phyloP scores from a whole-genome alignment of 2,797 vertebrate species.

The Graptemys geographica region DNA sequence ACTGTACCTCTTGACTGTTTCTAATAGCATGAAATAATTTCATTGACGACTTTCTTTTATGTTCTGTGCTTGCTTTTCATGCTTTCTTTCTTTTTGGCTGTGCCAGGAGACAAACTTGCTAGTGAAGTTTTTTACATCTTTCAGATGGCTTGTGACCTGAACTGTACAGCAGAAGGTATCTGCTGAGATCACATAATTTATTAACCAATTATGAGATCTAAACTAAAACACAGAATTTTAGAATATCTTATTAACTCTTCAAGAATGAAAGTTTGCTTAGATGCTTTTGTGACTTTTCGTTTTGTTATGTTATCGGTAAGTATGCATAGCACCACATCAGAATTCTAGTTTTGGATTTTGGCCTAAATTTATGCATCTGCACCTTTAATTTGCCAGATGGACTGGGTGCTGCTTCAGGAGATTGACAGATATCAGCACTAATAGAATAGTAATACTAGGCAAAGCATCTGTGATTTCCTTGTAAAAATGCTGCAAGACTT shows the following conservation, averaged over 20 bases:
- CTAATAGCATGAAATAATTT: slow-evolving; percentile 70
- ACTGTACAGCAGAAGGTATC: slow-evolving; percentile 99
- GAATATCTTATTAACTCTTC: slow-evolving; percentile 72
- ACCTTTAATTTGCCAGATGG: slow-evolving; percentile 43
- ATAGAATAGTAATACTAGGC: neutral
- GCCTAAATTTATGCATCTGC: slow-evolving; percentile 60
- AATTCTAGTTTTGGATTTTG: slow-evolving; percentile 52
- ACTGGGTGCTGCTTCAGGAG: slow-evolving; percentile 63
- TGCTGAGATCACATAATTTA: slow-evolving; percentile 92
- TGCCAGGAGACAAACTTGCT: slow-evolving; percentile 94
- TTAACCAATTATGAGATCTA: slow-evolving; percentile 86
- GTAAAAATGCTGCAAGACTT: neutral
- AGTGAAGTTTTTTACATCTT: slow-evolving; percentile 98
- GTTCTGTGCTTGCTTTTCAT: slow-evolving; percentile 85
- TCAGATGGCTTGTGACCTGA: slow-evolving; percentile 99
- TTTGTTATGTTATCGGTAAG: slow-evolving; percentile 66
- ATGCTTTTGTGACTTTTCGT: slow-evolving; percentile 69
- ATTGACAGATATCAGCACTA: neutral
- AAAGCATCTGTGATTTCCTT: neutral
- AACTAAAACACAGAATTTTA: slow-evolving; percentile 74
- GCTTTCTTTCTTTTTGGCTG: slow-evolving; percentile 88
- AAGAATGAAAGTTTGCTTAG: slow-evolving; percentile 72
- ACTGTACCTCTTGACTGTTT: slow-evolving; percentile 48
- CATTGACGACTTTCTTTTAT: slow-evolving; percentile 79
- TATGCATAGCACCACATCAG: slow-evolving; percentile 47